Evolutionary conservation across 2,797 vertebrate genomes (phyloP).

Genomic region (Spatula versicolor): DNA sequence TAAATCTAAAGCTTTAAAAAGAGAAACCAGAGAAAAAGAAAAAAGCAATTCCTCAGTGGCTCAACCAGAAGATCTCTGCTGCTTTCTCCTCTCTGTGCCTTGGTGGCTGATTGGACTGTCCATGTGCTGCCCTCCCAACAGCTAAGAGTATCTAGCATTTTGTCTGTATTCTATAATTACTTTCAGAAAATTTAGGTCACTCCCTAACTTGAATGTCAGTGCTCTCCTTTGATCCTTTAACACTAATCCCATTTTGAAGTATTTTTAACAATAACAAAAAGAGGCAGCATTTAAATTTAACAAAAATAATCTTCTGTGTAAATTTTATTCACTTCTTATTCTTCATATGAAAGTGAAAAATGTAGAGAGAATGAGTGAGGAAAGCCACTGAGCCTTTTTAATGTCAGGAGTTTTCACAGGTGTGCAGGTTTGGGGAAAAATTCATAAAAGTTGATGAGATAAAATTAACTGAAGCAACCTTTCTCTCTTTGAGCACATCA

Average conservation of each 20-base stretch:
- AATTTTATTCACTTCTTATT: not conserved
- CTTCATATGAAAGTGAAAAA: not conserved
- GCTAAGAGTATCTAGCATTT: not conserved
- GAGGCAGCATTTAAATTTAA: not conserved
- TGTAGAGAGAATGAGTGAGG: not conserved
- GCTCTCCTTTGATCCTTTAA: not conserved
- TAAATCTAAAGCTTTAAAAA: not conserved
- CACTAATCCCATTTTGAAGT: not conserved
- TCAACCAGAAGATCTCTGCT: not conserved
- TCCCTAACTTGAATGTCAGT: not conserved
- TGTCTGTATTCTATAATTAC: too few species aligned
- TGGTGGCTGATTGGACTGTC: too few species aligned
- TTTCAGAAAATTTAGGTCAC: not conserved
- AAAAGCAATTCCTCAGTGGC: not conserved
- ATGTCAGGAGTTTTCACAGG: not conserved
- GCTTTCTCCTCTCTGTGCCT: not conserved
- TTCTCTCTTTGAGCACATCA: not conserved
- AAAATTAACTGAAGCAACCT: not conserved
- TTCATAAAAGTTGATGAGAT: not conserved
- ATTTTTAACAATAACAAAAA: not conserved
- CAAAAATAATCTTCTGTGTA: not conserved
- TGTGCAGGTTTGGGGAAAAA: not conserved
- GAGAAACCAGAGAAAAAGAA: not conserved
- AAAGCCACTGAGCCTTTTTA: not conserved
- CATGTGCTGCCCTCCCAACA: not conserved